phyloP scores from a whole-genome alignment of 2,797 vertebrate genomes.

The Picus viridis region DNA sequence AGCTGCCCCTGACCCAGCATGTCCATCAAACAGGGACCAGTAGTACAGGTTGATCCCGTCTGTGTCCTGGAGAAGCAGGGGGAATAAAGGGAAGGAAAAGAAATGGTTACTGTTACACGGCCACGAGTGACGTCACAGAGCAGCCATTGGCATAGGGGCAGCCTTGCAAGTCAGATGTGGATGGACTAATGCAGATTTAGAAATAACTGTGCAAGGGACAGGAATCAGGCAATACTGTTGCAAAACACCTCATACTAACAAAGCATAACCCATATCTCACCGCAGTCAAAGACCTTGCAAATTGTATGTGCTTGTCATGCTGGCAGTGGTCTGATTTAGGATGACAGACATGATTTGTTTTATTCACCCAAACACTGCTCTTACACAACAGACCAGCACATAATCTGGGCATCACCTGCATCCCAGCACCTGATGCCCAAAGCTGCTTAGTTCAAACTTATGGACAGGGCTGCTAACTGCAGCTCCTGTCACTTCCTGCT shows the following conservation, averaged over 20 bases:
- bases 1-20: slow-evolving; percentile 92
- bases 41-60: slow-evolving; percentile 91
- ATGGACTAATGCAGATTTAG: background rate
- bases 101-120: background rate
- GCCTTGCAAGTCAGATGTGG: background rate
- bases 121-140: accelerated
- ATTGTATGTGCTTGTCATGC: background rate
- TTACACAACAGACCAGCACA: background rate
- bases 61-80: slow-evolving; percentile 73
- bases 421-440: background rate
- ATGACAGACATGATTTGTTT: background rate
- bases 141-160: background rate
- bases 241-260: background rate
- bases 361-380: background rate
- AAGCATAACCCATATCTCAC: background rate
- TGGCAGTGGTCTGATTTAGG: background rate
- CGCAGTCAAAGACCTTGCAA: background rate
- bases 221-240: background rate
- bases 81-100: background rate
- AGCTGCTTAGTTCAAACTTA: background rate
- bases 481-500: background rate
- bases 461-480: background rate
- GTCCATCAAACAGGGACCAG: slow-evolving; percentile 96
- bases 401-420: background rate
- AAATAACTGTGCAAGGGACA: slow-evolving; percentile 8